Conservation (phyloP, 1,140 invertebrate species). For the Pogonognathellus flavescens region DNA sequence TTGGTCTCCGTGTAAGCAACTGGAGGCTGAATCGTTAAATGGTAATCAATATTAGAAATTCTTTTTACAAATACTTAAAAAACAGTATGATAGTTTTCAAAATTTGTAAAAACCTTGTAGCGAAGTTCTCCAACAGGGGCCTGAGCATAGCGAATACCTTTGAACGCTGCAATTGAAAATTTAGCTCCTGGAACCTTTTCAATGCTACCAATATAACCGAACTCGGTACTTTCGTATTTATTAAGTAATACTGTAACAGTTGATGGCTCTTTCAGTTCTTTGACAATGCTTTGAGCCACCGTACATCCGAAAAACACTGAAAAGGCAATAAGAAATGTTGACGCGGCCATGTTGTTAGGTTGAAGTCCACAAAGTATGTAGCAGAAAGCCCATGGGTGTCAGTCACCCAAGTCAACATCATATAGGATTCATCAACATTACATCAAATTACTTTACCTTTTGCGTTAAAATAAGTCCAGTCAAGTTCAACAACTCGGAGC, state of each 20-base stretch:
- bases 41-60: background rate
- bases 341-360: constrained; percentile 10
- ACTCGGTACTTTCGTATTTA: constrained; percentile 3
- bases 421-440: background rate
- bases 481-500: constrained; percentile 13
- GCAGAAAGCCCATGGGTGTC: constrained; percentile 10
- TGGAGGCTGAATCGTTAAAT: constrained; percentile 57
- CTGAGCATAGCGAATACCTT: constrained; percentile 71
- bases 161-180: constrained; percentile 67
- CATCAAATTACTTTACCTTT: background rate
- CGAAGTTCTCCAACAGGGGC: constrained; percentile 70
- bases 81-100: too few species aligned
- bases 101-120: constrained; percentile 68
- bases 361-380: background rate
- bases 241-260: constrained; percentile 34
- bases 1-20: constrained; percentile 54
- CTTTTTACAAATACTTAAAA: too few species aligned
- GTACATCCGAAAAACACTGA: background rate
- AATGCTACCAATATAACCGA: constrained; percentile 58
- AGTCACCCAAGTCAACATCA: constrained; percentile 18
- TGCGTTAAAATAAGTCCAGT: constrained; percentile 10
- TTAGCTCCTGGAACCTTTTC: constrained; percentile 54
- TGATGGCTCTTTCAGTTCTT: constrained; percentile 11
- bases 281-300: background rate
- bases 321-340: constrained; percentile 11